These are phyloP conservation scores for Aspiorhynchus laticeps DNA, from an alignment of 2,113 vertebrate species.

Conservation along the genomic window DNA sequence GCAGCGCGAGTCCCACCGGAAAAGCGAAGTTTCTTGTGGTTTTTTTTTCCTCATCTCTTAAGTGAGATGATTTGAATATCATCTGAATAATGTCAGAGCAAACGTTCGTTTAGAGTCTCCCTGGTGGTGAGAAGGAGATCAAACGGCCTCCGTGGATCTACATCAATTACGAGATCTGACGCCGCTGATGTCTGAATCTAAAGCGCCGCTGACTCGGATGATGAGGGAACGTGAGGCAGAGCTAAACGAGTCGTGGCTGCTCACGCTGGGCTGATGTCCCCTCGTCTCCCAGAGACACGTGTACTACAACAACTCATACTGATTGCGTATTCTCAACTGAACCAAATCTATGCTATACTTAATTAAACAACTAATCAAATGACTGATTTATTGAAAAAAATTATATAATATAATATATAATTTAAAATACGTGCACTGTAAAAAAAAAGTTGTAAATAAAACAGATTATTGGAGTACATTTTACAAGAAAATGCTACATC, in stretches of 20 bases:
- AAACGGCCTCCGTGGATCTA: conserved; percentile 61
- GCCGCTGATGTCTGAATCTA: conserved; percentile 59
- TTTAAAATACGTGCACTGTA: too few species aligned
- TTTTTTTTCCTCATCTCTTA: conserved; percentile 54
- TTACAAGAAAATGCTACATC: too few species aligned
- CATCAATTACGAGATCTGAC: conserved; percentile 66
- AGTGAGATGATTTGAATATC: conserved; percentile 69
- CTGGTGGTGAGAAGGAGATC: conserved; percentile 55
- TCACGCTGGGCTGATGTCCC: conserved; percentile 2
- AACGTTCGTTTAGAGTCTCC: conserved; percentile 70
- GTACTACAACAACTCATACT: conserved; percentile 29
- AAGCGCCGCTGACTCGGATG: conserved; percentile 7
- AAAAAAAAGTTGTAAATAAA: too few species aligned
- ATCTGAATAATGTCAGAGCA: conserved; percentile 63
- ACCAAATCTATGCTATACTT: background rate
- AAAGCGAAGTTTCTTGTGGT: background rate
- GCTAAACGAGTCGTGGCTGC: conserved; percentile 54
- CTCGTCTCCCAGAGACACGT: background rate
- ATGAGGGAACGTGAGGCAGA: conserved; percentile 30
- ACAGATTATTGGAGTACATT: too few species aligned
- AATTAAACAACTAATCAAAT: background rate
- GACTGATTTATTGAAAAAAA: background rate
- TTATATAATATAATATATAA: background rate
- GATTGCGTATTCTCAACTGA: background rate
- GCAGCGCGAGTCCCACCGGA: conserved; percentile 2